Conservation (phyloP, 2,113 vertebrate species). For the Campylomormyrus tamandua region DNA sequence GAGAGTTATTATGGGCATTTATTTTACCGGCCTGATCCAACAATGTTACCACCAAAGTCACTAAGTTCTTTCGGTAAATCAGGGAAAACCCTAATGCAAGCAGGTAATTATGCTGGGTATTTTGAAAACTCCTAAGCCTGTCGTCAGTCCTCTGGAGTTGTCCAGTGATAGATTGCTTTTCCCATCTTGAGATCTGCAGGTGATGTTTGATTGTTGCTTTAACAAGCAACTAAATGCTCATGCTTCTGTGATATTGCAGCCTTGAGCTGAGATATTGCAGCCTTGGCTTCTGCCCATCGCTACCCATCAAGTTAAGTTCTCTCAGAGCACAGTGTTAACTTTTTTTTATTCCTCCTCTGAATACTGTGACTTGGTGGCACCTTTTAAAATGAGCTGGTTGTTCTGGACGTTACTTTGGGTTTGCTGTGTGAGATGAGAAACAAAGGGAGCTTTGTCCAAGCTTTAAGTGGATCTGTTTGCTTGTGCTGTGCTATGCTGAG, state of each 20-base stretch:
- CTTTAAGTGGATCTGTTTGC: not conserved
- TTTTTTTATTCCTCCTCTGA: not conserved
- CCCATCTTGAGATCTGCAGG: conserved; percentile 11
- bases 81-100: not conserved
- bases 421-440: not conserved
- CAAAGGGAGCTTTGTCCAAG: conserved; percentile 1
- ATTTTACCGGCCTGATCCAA: conserved; percentile 25
- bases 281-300: conserved; percentile 18
- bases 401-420: not conserved
- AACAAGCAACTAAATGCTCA: conserved; percentile 22
- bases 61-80: conserved; percentile 20
- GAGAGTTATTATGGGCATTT: conserved; percentile 11
- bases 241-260: not conserved
- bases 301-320: conserved; percentile 15
- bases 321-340: conserved; percentile 1
- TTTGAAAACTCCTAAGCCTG: conserved; percentile 13
- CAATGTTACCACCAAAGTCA: conserved; percentile 30
- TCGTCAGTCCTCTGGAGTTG: conserved; percentile 1
- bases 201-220: conserved; percentile 31
- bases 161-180: not conserved
- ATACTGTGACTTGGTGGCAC: not conserved
- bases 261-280: conserved; percentile 17
- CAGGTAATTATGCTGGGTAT: conserved; percentile 14
- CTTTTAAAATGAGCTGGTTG: not conserved
- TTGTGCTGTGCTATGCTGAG: conserved; percentile 3